Evolutionary conservation across 2,888 invertebrate genomes (phyloP).

Genomic region (Octodonta nipae): DNA sequence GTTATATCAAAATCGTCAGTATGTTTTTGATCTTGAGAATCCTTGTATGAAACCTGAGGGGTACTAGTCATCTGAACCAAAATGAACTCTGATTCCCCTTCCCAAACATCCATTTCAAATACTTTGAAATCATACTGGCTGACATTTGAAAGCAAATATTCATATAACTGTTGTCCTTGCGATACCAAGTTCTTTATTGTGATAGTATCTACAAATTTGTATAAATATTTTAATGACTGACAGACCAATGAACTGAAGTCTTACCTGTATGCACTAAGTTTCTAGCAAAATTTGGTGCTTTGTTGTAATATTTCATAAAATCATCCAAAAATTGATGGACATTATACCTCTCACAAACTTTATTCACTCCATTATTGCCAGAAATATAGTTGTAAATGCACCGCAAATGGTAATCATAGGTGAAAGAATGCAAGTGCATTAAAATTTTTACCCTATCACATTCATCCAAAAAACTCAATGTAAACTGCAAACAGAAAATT

Average conservation of each 20-base stretch:
- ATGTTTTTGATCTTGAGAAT: constrained; percentile 45
- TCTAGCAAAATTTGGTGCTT: constrained; percentile 62
- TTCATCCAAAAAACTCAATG: constrained; percentile 49
- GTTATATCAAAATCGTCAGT: constrained; percentile 56
- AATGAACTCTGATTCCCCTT: constrained; percentile 42
- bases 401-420: constrained; percentile 62
- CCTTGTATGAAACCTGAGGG: constrained; percentile 44
- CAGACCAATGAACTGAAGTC: background rate
- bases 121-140: constrained; percentile 54
- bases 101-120: constrained; percentile 43
- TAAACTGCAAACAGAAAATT: constrained; percentile 37
- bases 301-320: constrained; percentile 62
- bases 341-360: constrained; percentile 48
- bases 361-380: constrained; percentile 40
- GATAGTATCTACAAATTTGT: constrained; percentile 38
- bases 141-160: constrained; percentile 55
- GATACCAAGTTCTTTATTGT: constrained; percentile 46
- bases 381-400: constrained; percentile 52
- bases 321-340: constrained; percentile 60
- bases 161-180: constrained; percentile 51
- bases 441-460: constrained; percentile 56
- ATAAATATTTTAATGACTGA: constrained; percentile 4
- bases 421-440: constrained; percentile 65
- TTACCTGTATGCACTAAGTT: constrained; percentile 58
- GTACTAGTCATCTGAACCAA: constrained; percentile 47